Conservation (phyloP, 2,888 invertebrate genomes). For the Drosophila maculinotata region DNA sequence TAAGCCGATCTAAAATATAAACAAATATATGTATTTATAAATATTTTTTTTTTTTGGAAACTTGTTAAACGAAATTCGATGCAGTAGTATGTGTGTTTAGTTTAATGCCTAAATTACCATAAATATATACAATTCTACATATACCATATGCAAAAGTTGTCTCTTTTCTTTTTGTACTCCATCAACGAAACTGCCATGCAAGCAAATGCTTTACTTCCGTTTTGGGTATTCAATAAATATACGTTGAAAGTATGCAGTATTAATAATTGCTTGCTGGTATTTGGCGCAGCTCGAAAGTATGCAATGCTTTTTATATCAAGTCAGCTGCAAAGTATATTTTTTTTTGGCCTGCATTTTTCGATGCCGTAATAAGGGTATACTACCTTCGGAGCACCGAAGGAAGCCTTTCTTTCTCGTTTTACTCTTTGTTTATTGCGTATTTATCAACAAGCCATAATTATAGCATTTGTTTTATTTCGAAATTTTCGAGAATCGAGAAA, state of each 20-base stretch:
- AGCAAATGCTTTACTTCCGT: neutral
- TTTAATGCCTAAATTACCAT: slow-evolving; percentile 52
- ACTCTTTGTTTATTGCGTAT: too few relatives aligned
- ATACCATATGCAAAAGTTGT: slow-evolving; percentile 2
- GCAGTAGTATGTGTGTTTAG: slow-evolving; percentile 61
- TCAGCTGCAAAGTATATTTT: too few relatives aligned
- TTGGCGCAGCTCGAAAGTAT: neutral
- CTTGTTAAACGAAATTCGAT: slow-evolving; percentile 67
- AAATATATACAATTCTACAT: slow-evolving; percentile 63
- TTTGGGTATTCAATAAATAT: neutral
- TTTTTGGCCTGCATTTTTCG: too few relatives aligned
- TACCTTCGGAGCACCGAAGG: too few relatives aligned
- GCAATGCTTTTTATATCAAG: too few relatives aligned
- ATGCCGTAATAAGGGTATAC: too few relatives aligned
- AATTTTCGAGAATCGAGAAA: too few relatives aligned
- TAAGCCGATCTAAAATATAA: slow-evolving; percentile 29
- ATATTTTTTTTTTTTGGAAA: slow-evolving; percentile 54
- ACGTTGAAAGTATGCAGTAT: neutral
- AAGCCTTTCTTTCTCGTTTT: too few relatives aligned
- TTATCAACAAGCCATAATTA: too few relatives aligned
- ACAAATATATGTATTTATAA: slow-evolving; percentile 7
- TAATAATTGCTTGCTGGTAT: neutral
- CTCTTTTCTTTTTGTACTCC: too few relatives aligned
- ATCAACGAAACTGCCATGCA: too few relatives aligned
- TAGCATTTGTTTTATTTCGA: too few relatives aligned